Percentiles rank a stretch among this genome's conserved stretches.
Conservation (phyloP, 2,113 vertebrate species). For the Cacatua alba region DNA sequence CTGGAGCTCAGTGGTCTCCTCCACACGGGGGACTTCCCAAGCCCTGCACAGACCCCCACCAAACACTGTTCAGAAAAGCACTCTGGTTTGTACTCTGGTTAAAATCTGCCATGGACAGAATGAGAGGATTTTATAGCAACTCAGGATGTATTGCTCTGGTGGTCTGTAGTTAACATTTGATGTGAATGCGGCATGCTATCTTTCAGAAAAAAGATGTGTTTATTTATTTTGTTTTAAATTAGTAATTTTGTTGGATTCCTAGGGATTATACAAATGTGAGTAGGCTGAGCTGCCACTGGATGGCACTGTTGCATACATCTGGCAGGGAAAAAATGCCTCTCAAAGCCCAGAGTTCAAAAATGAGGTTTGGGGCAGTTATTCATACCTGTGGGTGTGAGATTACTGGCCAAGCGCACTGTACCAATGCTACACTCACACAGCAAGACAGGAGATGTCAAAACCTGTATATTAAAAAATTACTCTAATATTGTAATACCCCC, state of each 20-base stretch:
- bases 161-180: background rate
- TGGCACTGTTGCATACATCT: constrained; percentile 75
- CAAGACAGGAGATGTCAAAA: background rate
- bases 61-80: fast-evolving
- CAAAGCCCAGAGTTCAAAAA: background rate
- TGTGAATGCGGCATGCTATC: background rate
- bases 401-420: background rate
- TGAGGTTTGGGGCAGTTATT: background rate
- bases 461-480: fast-evolving
- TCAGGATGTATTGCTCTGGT: background rate
- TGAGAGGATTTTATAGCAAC: background rate
- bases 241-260: background rate
- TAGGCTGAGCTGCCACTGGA: constrained; percentile 56
- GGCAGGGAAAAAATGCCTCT: background rate
- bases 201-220: background rate
- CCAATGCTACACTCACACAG: background rate
- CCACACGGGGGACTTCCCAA: fast-evolving
- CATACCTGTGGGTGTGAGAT: background rate
- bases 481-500: background rate
- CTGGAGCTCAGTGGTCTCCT: background rate
- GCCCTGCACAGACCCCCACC: too few relatives aligned
- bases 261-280: background rate
- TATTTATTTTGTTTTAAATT: background rate
- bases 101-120: background rate
- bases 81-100: background rate